phyloP scores from a whole-genome alignment of 2,113 vertebrate genomes.

The Arothron firmamentum region DNA sequence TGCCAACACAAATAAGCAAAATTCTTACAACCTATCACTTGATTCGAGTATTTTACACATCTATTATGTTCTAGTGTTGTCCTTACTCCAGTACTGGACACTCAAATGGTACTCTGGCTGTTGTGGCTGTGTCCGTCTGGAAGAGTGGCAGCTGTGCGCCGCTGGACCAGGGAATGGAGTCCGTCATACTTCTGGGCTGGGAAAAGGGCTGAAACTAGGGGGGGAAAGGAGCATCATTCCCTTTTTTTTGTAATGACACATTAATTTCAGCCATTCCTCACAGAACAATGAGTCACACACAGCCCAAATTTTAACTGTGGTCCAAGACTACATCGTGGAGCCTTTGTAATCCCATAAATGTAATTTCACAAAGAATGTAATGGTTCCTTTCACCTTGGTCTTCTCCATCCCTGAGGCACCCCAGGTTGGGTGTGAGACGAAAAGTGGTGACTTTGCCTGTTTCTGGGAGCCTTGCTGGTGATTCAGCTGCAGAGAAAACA shows the following conservation, averaged over 20 bases:
- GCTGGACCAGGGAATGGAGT: conserved; percentile 53
- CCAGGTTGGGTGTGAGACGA: conserved; percentile 29
- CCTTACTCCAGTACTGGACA: conserved; percentile 58
- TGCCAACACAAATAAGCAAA: neutral
- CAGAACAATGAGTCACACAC: neutral
- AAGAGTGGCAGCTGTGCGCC: conserved; percentile 35
- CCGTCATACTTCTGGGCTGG: conserved; percentile 56
- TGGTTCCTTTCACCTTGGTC: conserved; percentile 16
- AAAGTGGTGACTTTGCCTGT: conserved; percentile 1
- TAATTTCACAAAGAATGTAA: neutral
- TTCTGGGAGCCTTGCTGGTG: conserved; percentile 30
- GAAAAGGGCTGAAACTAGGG: conserved; percentile 60
- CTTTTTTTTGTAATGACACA: neutral
- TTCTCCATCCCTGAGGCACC: conserved; percentile 11
- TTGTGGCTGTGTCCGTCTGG: conserved; percentile 29
- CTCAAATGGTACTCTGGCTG: conserved; percentile 54
- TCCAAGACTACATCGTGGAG: neutral
- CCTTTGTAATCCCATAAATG: neutral
- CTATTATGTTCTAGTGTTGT: conserved; percentile 35
- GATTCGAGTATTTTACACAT: neutral
- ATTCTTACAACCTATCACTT: neutral
- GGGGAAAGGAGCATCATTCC: neutral
- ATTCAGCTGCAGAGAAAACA: conserved; percentile 32
- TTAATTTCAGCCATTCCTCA: neutral
- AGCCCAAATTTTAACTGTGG: neutral